Conservation (phyloP, 1,140 invertebrate genomes). For the Arion vulgaris region DNA sequence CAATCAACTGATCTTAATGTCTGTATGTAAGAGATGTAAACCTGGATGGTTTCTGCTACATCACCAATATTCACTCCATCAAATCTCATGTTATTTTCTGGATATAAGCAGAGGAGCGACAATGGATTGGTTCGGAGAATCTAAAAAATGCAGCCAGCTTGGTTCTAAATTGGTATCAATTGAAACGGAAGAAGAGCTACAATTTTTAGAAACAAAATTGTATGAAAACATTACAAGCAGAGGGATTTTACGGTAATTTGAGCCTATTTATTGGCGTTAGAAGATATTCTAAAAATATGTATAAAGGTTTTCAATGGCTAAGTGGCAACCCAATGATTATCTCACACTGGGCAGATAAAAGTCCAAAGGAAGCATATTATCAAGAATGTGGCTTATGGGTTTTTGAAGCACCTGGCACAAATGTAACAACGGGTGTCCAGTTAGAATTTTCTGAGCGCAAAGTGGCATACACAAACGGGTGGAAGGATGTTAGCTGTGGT, state of each 20-base stretch:
- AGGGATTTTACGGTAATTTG: not conserved
- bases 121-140: not conserved
- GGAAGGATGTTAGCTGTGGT: not conserved
- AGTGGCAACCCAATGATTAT: not conserved
- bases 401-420: not conserved
- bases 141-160: not conserved
- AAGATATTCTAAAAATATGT: not conserved
- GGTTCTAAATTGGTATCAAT: not conserved
- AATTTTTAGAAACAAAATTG: not conserved
- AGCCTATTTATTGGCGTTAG: not conserved
- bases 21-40: not conserved
- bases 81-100: not conserved
- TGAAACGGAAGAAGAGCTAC: not conserved
- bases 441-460: not conserved
- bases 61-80: not conserved
- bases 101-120: not conserved
- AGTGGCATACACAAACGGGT: not conserved
- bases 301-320: not conserved
- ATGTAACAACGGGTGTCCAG: not conserved
- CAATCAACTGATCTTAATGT: not conserved
- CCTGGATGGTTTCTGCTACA: not conserved
- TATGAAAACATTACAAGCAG: not conserved
- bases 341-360: not conserved
- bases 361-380: not conserved
- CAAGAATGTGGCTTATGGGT: not conserved